phyloP scores from a whole-genome alignment of 2,797 vertebrate species.

The Sparus aurata region DNA sequence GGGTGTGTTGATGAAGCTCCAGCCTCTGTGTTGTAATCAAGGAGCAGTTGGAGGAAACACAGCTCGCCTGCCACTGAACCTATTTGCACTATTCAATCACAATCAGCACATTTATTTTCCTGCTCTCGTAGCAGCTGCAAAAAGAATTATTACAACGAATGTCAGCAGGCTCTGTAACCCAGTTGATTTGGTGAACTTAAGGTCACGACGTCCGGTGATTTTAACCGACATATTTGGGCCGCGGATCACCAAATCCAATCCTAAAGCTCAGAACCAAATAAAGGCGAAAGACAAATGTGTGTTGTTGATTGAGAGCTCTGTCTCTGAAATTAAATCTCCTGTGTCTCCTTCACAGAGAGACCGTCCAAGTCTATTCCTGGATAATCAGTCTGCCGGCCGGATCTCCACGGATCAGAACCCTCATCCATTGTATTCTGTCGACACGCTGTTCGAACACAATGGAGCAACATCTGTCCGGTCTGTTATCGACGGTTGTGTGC shows the following conservation, averaged over 20 bases:
- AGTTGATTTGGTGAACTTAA: no score
- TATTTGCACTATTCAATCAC: not conserved
- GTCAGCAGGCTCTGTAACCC: not conserved
- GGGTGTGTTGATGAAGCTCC: slow-evolving; percentile 2
- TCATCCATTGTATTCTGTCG: slow-evolving; percentile 9
- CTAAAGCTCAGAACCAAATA: no score
- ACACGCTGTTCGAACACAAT: slow-evolving; percentile 19
- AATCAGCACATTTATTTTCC: not conserved
- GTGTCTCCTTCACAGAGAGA: not conserved
- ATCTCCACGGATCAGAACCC: slow-evolving; percentile 21
- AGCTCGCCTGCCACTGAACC: not conserved
- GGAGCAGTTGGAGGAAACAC: not conserved
- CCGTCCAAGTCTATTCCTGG: slow-evolving; percentile 22
- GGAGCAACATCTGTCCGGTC: slow-evolving; percentile 12
- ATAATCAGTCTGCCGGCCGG: slow-evolving; percentile 10
- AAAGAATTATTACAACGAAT: no score
- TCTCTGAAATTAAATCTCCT: not conserved
- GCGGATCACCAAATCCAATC: no score
- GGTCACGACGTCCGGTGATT: no score
- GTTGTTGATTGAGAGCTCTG: slow-evolving; percentile 10
- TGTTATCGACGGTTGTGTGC: not conserved
- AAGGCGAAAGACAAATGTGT: not conserved
- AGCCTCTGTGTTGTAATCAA: slow-evolving; percentile 16
- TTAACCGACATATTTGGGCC: no score
- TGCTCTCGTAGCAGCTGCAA: not conserved